Base-by-base conservation (phyloP, 2,113 vertebrate genomes). In the Cyanoramphus novaezelandiae region DNA sequence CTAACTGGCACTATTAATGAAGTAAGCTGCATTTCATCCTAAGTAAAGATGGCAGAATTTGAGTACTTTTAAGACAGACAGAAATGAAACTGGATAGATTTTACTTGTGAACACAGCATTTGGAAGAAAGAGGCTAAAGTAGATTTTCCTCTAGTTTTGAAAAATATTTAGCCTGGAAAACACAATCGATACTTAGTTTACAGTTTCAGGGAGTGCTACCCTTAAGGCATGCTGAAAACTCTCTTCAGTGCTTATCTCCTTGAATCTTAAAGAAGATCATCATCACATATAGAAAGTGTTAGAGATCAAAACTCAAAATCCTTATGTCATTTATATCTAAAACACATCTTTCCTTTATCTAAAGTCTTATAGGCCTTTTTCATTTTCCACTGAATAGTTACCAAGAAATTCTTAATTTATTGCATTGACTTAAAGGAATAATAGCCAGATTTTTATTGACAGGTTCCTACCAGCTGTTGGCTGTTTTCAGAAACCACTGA, bases 41-140 rank as follows among this genome's bases (percentile, higher is more conserved):
- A 88, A 89, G 84, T 53, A 95, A 95, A 95, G 74, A 89, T 82
- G 70, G 81, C 70, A 95, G 84, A 94, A 91, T 71, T 90, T 49
- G 63, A 62, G n/a, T 67, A 35, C 17, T 90, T 82, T 27, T 87
- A 31, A 75, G 27, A 65, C 17, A 78, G 11, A 72, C 29, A 85
- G 41, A 82, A 82, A 49, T 46, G 8, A 76, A 88, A 79, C 31
- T 41, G 65, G 44, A 19, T 17, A 60, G 57, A 50, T 57, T 77
- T 88, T 63, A 43, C 65, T 65, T 69, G 52, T 15, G 24, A 82
- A 43, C 13, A 72, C 5, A 27, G 24, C 18, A 37, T 82, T 88
- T 78, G 77, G 60, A 69, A 94, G 5, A 33, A 46, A 86, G 52
- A 76, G 17, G 16, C 23, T 86, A 63, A 76, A 70, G 33, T 9